Evolutionary conservation across 2,888 invertebrate species (phyloP), one percentile per base, ranked within the genome.

Genomic region (Synergus itoensis): DNA sequence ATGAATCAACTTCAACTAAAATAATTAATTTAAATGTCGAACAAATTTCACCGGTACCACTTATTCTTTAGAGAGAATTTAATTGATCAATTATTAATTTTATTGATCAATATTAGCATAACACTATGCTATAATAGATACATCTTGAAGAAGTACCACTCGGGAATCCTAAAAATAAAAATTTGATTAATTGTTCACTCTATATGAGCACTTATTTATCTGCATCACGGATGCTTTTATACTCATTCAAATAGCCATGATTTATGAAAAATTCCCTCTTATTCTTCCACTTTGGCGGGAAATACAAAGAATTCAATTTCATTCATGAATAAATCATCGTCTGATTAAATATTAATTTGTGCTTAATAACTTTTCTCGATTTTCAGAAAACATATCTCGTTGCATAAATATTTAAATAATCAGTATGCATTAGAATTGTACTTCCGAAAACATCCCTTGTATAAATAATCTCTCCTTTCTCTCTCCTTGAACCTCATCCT

Each of bases 331-430:
- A 67, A 43, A 18, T 45, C 41, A 67, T 12, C n/a, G 12, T 5
- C 67, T 43, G 12, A 67, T 67, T 12, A 67, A 43, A 43, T 45
- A 67, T 45, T n/a, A 43, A 67, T 67, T 41, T 21, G 41, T 21
- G 7, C 16, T 65, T 11, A 40, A 41, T 65, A 65, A 18, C 60
- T 41, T 21, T 41, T 43, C n/a, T 9, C n/a, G 14, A n/a, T 9
- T 36, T 21, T 11, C 41, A n/a, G 1, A 45, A 67, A 67, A 43
- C 18, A 43, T 43, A 41, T 18, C 41, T 45, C 18, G 4, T 21
- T 18, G 12, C 12, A 41, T 45, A 18, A 67, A 67, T 67, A 41
- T 67, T 43, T 18, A 43, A 45, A 60, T 60, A 21, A 60, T 28
- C 11, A 60, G 60, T 28, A 21, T 4, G 18, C 18, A 21, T 60